A percentile compares a stretch with the other conserved stretches of the same genome.
Conservation (phyloP, 2,888 invertebrate genomes). For the Macaria liturata region DNA sequence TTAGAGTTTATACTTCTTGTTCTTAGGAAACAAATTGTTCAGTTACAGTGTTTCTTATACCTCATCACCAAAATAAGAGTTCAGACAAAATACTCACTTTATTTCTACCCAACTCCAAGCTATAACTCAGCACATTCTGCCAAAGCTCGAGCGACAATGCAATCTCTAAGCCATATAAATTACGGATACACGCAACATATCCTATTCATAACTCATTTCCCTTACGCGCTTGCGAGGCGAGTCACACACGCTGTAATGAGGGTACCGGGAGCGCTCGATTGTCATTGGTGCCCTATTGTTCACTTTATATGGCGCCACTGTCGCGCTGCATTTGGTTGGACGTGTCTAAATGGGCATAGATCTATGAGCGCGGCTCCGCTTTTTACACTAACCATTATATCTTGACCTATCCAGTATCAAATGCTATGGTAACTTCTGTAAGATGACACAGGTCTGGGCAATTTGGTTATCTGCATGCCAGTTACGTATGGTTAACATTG, state of each 20-base stretch:
- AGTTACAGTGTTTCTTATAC: too few relatives aligned
- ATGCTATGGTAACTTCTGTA: constrained; percentile 4
- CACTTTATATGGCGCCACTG: constrained; percentile 78
- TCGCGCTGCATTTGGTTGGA: constrained; percentile 64
- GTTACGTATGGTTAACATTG: constrained; percentile 81
- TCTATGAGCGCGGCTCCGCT: constrained; percentile 75
- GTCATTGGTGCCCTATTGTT: constrained; percentile 78
- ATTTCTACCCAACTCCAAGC: not conserved
- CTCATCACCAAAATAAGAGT: too few relatives aligned
- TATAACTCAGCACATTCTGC: constrained; percentile 5
- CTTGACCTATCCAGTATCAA: constrained; percentile 38
- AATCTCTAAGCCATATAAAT: constrained; percentile 19
- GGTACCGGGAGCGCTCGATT: constrained; percentile 61
- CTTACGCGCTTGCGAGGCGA: constrained; percentile 37
- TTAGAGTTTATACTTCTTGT: too few relatives aligned
- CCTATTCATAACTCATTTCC: constrained; percentile 40
- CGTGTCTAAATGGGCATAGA: constrained; percentile 79
- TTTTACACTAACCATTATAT: constrained; percentile 54
- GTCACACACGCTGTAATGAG: constrained; percentile 65
- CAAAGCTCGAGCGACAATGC: constrained; percentile 13
- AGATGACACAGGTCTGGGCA: constrained; percentile 43
- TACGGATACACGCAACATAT: constrained; percentile 28
- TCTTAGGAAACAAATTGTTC: too few relatives aligned
- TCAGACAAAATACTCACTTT: too few relatives aligned
- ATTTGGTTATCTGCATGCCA: constrained; percentile 53